Evolutionary conservation across 1,140 invertebrate genomes (phyloP).

Genomic region (Oedothorax gibbosus): DNA sequence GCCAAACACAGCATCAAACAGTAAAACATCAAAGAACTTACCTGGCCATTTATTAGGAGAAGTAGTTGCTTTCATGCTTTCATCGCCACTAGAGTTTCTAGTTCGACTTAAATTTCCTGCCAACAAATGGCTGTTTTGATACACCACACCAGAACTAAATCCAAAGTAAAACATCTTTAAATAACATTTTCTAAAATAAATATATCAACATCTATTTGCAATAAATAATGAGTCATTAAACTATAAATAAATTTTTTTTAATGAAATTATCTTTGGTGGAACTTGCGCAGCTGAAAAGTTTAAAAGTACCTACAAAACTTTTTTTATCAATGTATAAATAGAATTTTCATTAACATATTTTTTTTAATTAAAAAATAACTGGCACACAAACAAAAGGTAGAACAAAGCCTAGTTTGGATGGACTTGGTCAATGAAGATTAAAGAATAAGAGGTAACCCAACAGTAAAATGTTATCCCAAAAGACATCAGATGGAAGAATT

Average conservation of each 20-base stretch:
- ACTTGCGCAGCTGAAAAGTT: background rate
- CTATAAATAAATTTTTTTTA: background rate
- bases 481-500: too few relatives aligned
- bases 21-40: conserved; percentile 63
- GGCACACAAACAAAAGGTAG: too few relatives aligned
- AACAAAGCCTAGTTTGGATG: too few relatives aligned
- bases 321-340: too few relatives aligned
- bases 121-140: conserved; percentile 69
- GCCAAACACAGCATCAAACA: background rate
- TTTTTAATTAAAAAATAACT: too few relatives aligned
- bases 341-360: too few relatives aligned
- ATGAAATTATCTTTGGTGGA: background rate
- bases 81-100: conserved; percentile 68
- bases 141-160: conserved; percentile 66
- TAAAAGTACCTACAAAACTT: too few relatives aligned
- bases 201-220: too few relatives aligned
- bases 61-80: conserved; percentile 73
- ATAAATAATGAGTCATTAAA: too few relatives aligned
- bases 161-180: background rate
- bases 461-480: too few relatives aligned
- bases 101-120: conserved; percentile 68
- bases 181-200: background rate
- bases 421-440: background rate
- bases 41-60: conserved; percentile 79
- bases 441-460: background rate